Evolutionary conservation across 2,113 vertebrate genomes (phyloP).

Genomic region (Oncorhynchus nerka): DNA sequence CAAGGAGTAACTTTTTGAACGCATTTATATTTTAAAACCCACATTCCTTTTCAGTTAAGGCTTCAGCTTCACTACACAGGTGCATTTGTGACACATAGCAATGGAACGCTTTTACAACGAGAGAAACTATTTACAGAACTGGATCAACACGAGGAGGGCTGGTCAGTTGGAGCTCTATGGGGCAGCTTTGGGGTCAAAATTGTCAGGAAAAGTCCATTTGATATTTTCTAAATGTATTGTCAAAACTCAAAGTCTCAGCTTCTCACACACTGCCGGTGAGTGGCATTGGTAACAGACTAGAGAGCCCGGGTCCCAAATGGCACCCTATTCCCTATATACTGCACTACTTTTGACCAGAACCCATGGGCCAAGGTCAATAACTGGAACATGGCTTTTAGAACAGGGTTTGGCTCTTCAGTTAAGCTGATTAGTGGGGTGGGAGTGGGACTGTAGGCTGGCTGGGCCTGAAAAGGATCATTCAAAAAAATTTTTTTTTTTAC

Average conservation of each 20-base stretch:
- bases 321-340: neutral
- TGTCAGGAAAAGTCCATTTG: neutral
- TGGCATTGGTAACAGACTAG: neutral
- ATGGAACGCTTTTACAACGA: conserved; percentile 34
- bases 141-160: neutral
- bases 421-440: neutral
- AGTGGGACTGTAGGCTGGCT: neutral
- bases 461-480: no score
- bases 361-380: neutral
- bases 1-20: conserved; percentile 15
- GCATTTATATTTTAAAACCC: conserved; percentile 29
- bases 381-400: neutral
- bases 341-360: no score
- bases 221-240: neutral
- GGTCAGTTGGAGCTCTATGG: neutral
- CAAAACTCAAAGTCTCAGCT: neutral
- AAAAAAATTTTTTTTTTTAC: no score
- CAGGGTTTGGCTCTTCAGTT: neutral
- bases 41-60: conserved; percentile 21
- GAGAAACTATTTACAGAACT: conserved; percentile 37
- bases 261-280: neutral
- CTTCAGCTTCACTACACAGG: conserved; percentile 40
- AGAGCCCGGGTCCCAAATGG: no score
- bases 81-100: conserved; percentile 18
- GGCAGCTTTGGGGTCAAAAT: neutral